phyloP scores from a whole-genome alignment of 2,888 invertebrate species.

The Malthinus seriepunctatus region DNA sequence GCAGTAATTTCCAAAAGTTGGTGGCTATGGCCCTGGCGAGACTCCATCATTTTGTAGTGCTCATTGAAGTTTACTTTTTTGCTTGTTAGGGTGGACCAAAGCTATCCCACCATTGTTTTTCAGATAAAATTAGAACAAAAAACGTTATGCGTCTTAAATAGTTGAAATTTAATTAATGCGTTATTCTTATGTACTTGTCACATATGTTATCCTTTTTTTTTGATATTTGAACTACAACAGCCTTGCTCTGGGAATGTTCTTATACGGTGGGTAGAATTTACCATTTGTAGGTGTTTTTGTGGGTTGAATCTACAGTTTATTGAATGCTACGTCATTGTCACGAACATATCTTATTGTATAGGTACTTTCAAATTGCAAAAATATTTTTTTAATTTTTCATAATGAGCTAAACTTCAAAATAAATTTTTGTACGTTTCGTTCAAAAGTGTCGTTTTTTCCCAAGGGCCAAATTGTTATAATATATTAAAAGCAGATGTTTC shows the following conservation, averaged over 20 bases:
- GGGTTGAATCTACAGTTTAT: slow-evolving; percentile 29
- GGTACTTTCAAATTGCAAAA: slow-evolving; percentile 9
- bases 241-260: slow-evolving; percentile 34
- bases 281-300: slow-evolving; percentile 31
- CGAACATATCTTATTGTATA: neutral
- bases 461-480: neutral
- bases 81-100: too few relatives aligned
- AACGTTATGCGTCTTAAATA: too few relatives aligned
- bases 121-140: too few relatives aligned
- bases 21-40: too few relatives aligned
- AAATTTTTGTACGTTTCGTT: neutral
- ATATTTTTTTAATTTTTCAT: neutral
- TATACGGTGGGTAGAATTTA: slow-evolving; percentile 29
- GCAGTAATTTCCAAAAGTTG: too few relatives aligned
- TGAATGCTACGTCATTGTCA: neutral
- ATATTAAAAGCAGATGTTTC: slow-evolving; percentile 2
- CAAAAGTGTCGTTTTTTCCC: neutral
- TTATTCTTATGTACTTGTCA: slow-evolving; percentile 1
- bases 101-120: too few relatives aligned
- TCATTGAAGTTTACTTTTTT: too few relatives aligned
- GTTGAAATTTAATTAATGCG: too few relatives aligned
- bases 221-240: slow-evolving; percentile 17
- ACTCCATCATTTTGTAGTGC: too few relatives aligned
- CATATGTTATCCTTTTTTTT: slow-evolving; percentile 13
- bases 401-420: neutral